A percentile compares a stretch with the other conserved stretches of the same genome.
Conservation (phyloP, 1,140 invertebrate species). For the Drosophila miranda region DNA sequence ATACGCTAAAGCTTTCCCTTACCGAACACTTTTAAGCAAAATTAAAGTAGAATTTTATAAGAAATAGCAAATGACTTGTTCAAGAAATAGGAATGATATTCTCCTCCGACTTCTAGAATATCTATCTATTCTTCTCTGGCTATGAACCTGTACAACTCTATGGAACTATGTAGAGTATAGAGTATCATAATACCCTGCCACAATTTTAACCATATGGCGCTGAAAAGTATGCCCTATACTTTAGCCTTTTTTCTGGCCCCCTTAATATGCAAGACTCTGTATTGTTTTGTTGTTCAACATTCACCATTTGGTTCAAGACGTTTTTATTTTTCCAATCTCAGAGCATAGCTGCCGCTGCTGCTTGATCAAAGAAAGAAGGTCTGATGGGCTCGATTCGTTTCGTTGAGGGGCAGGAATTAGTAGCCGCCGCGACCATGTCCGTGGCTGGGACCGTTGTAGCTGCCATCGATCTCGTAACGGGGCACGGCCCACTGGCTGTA, state of each 20-base stretch:
- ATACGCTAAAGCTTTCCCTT: too few relatives aligned
- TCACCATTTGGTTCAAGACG: conserved; percentile 44
- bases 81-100: too few relatives aligned
- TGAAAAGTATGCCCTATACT: conserved; percentile 61
- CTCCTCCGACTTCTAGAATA: too few relatives aligned
- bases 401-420: conserved; percentile 27
- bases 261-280: conserved; percentile 13
- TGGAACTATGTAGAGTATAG: too few relatives aligned
- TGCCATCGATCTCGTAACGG: conserved; percentile 41
- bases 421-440: conserved; percentile 21
- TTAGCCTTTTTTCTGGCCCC: not conserved
- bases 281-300: conserved; percentile 61
- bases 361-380: conserved; percentile 25
- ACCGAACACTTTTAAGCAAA: too few relatives aligned
- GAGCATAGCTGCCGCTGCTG: conserved; percentile 41
- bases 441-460: conserved; percentile 30
- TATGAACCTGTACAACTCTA: not conserved
- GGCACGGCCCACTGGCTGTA: conserved; percentile 46
- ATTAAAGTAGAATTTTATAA: too few relatives aligned
- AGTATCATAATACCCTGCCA: not conserved
- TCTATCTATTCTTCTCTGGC: too few relatives aligned
- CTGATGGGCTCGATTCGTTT: conserved; percentile 15
- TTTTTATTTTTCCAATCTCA: conserved; percentile 39
- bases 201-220: conserved; percentile 13
- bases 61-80: too few relatives aligned